Evolutionary conservation across 2,797 vertebrate genomes (phyloP), one percentile per base, ranked within the genome.

Genomic region (Euthynnus affinis): DNA sequence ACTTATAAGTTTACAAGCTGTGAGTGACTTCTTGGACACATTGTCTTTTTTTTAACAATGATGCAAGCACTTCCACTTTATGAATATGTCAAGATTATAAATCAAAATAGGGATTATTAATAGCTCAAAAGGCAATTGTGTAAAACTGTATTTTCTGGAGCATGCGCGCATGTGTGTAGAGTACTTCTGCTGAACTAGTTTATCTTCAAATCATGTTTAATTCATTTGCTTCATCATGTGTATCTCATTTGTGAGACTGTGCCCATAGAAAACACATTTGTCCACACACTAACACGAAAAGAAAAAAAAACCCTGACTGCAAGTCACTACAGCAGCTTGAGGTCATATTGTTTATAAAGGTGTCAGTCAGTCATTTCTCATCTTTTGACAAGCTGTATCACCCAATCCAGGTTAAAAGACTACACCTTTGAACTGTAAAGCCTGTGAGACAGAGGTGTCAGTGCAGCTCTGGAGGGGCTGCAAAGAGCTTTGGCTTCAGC

Each of bases 381-480:
- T 87, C 76, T 64, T 87, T 40, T 92, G 90, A 89, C 92, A 91
- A 78, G 55, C 57, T 13, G 68, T 48, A 88, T 87, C 76, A 86
- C 71, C 80, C 78, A 86, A 68, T 88, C 75, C 68, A 62, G 63
- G 72, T 69, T 85, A 29, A 86, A 77, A 87, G 81, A 40, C 29
- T 0, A 6, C 55, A 51, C 74, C 87, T 93, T 92, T 91, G 79
- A 93, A 90, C 84, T 87, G 52, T 66, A 80, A 34, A 78, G 71
- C 69, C 73, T 81, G 70, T 69, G 75, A 88, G 80, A 67, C 69
- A 70, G 71, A 85, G 29, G 55, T 80, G 82, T 89, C 86, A 84
- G 75, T 71, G 67, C 63, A 58, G 55, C 73, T 83, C 57, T 82
- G 40, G 44, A 73, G 71, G 72, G 61, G n/a, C 46, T 56, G 52